Conservation (phyloP, 2,888 invertebrate genomes). For the Caenorhabditis wallacei region DNA sequence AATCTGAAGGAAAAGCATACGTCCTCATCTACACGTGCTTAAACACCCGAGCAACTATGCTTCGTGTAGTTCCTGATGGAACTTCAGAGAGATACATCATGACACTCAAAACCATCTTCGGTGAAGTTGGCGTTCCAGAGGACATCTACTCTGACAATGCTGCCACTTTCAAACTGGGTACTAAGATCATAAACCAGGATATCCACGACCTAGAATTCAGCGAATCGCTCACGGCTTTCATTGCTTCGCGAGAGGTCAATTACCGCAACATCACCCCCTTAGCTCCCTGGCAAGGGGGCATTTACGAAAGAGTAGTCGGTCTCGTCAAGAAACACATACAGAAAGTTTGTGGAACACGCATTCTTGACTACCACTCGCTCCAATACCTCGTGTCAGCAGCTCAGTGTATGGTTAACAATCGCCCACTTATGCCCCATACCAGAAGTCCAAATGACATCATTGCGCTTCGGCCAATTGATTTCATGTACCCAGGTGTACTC, state of each 20-base stretch:
- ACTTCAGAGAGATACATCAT: neutral
- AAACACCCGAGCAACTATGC: neutral
- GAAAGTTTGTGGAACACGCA: neutral
- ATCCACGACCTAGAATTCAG: neutral
- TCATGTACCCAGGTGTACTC: neutral
- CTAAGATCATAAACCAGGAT: neutral
- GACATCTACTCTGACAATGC: constrained; percentile 13
- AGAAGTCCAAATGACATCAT: neutral
- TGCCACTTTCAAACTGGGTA: neutral
- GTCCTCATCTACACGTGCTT: neutral
- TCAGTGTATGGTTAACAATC: constrained; percentile 14
- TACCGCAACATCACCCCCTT: constrained; percentile 83
- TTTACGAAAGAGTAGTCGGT: constrained; percentile 84
- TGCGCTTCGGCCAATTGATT: neutral
- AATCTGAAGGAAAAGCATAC: neutral
- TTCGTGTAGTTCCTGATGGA: neutral
- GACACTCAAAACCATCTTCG: neutral
- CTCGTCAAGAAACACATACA: constrained; percentile 9
- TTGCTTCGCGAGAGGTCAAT: neutral
- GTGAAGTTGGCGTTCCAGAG: neutral
- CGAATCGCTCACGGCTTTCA: neutral
- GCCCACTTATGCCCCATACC: neutral
- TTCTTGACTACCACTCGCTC: neutral
- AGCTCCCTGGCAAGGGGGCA: constrained; percentile 84
- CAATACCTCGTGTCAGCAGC: neutral